Evolutionary conservation across 2,888 invertebrate genomes (phyloP).

Genomic region (Ethmia dodecea): DNA sequence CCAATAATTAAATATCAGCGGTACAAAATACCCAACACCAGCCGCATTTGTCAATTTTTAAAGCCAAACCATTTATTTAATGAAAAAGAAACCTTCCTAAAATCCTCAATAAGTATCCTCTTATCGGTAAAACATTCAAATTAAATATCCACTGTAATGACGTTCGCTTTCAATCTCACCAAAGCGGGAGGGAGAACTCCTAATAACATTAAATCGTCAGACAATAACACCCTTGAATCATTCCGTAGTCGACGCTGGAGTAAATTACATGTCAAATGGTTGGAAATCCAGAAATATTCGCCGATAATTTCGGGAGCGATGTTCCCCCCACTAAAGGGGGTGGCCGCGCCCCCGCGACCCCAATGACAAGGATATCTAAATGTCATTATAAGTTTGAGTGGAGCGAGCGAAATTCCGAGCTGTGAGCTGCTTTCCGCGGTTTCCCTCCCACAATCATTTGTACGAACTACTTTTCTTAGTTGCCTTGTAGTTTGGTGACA

Average conservation of each 20-base stretch:
- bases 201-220: conserved; percentile 57
- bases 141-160: conserved; percentile 48
- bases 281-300: conserved; percentile 66
- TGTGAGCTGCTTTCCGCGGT: conserved; percentile 40
- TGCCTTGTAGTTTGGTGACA: too few species aligned
- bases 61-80: conserved; percentile 38
- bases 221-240: conserved; percentile 60
- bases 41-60: conserved; percentile 43
- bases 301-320: conserved; percentile 31
- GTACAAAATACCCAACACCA: conserved; percentile 23
- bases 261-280: conserved; percentile 70
- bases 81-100: conserved; percentile 23
- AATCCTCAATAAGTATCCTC: conserved; percentile 28
- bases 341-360: conserved; percentile 14
- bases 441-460: conserved; percentile 37
- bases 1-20: too few species aligned
- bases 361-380: conserved; percentile 71
- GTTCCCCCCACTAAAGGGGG: conserved; percentile 11
- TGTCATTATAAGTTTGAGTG: conserved; percentile 72
- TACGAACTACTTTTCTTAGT: too few species aligned
- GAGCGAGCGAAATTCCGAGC: conserved; percentile 45
- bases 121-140: conserved; percentile 49
- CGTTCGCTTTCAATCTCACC: conserved; percentile 39
- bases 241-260: conserved; percentile 38
- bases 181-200: conserved; percentile 32